A percentile compares a stretch with the other conserved stretches of the same genome.
phyloP scores from a whole-genome alignment of 2,113 vertebrate species.

The Cyphomyrus discorhynchus region DNA sequence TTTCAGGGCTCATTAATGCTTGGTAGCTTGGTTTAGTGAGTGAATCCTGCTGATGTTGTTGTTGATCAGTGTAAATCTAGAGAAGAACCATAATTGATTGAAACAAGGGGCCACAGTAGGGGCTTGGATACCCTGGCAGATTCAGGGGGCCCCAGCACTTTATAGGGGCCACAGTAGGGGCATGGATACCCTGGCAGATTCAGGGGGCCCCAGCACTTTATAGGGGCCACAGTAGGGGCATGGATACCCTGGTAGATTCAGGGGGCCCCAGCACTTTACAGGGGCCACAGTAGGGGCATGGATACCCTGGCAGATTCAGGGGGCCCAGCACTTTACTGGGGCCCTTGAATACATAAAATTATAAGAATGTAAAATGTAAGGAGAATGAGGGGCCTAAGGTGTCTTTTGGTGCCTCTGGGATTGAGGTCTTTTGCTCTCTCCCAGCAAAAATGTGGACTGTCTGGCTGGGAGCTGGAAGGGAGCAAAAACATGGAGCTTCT shows the following conservation, averaged over 20 bases:
- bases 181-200: background rate
- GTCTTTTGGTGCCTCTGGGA: background rate
- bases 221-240: too few relatives aligned
- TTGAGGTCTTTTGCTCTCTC: background rate
- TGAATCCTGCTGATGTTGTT: conserved; percentile 46
- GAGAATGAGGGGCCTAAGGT: background rate
- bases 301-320: background rate
- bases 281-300: background rate
- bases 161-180: background rate
- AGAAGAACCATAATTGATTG: background rate
- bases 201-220: background rate
- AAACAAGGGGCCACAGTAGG: background rate
- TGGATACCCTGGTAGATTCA: too few relatives aligned
- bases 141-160: background rate
- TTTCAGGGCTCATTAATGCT: background rate
- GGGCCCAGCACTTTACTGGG: background rate
- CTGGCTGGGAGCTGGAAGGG: background rate
- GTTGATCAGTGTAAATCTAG: background rate
- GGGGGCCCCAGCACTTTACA: too few relatives aligned
- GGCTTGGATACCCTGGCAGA: background rate
- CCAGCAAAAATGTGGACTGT: background rate
- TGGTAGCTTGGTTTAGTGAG: conserved; percentile 18
- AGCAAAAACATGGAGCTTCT: background rate
- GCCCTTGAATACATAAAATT: background rate
- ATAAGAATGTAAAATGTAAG: background rate